phyloP scores from a whole-genome alignment of 2,113 vertebrate genomes.

The Synchiropus splendidus region DNA sequence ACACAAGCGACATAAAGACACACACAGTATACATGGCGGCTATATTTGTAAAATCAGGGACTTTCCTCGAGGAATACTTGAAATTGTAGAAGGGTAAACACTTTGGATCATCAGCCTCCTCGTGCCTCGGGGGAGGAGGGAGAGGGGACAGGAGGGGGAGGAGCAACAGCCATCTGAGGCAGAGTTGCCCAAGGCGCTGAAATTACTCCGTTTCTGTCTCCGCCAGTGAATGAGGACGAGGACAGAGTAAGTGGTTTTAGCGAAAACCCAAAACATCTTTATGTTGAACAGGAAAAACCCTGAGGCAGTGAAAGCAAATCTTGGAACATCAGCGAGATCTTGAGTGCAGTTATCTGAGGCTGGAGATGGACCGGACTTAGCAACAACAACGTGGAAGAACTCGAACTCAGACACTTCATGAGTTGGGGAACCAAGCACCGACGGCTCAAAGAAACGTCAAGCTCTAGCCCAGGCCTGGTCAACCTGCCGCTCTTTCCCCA shows the following conservation, averaged over 20 bases:
- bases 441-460: too few species aligned
- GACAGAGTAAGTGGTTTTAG: neutral
- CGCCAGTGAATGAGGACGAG: too few species aligned
- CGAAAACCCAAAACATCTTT: neutral
- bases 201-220: slow-evolving; percentile 1
- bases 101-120: slow-evolving; percentile 17
- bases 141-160: neutral
- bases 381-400: too few species aligned
- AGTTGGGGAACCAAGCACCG: too few species aligned
- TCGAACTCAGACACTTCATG: too few species aligned
- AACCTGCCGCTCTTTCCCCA: too few species aligned
- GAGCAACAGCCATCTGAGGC: slow-evolving; percentile 17
- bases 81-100: slow-evolving; percentile 8
- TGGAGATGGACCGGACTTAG: neutral
- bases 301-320: neutral
- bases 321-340: neutral
- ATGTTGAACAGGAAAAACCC: too few species aligned
- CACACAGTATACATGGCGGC: slow-evolving; percentile 5
- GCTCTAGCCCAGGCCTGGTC: too few species aligned
- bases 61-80: slow-evolving; percentile 10
- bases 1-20: slow-evolving; percentile 19
- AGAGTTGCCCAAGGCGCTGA: slow-evolving; percentile 3
- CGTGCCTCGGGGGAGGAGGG: neutral
- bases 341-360: too few species aligned
- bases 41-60: slow-evolving; percentile 10